Evolutionary conservation across 2,113 vertebrate species (phyloP).

Genomic region (Passer domesticus): DNA sequence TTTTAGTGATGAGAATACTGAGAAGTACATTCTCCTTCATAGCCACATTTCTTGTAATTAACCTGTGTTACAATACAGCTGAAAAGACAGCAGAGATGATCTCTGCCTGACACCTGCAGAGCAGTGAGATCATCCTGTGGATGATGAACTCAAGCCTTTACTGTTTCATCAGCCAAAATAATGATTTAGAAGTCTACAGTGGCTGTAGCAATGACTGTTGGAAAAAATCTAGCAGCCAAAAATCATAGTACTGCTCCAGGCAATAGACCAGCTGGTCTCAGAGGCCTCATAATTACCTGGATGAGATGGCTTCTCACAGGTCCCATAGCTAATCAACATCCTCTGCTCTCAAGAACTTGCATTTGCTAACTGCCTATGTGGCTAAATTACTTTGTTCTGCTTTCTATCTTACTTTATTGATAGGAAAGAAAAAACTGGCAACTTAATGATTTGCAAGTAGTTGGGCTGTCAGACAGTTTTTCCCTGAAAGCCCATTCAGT

Average conservation of each 20-base stretch:
- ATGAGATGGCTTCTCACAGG: not conserved
- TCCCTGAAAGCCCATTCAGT: not conserved
- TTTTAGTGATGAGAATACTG: not conserved
- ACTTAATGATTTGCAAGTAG: not conserved
- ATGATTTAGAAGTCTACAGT: not conserved
- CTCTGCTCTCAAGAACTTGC: not conserved
- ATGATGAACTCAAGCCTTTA: not conserved
- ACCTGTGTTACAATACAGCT: not conserved
- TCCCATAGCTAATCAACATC: not conserved
- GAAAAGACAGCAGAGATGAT: not conserved
- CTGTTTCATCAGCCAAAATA: not conserved
- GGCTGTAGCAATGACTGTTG: not conserved
- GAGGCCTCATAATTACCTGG: not conserved
- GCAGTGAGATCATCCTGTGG: not conserved
- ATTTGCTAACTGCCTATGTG: not conserved
- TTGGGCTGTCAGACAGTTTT: not conserved
- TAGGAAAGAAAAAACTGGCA: not conserved
- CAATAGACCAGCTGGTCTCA: not conserved
- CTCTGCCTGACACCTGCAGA: not conserved
- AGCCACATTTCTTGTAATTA: not conserved
- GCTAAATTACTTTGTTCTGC: not conserved
- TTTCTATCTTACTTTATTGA: conserved; percentile 6
- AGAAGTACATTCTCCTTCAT: not conserved
- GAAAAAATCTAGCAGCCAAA: not conserved
- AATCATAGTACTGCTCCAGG: not conserved